These are phyloP conservation scores for Myrmophylax atrothorax DNA, from an alignment of 2,113 vertebrate species.

Conservation along the genomic window DNA sequence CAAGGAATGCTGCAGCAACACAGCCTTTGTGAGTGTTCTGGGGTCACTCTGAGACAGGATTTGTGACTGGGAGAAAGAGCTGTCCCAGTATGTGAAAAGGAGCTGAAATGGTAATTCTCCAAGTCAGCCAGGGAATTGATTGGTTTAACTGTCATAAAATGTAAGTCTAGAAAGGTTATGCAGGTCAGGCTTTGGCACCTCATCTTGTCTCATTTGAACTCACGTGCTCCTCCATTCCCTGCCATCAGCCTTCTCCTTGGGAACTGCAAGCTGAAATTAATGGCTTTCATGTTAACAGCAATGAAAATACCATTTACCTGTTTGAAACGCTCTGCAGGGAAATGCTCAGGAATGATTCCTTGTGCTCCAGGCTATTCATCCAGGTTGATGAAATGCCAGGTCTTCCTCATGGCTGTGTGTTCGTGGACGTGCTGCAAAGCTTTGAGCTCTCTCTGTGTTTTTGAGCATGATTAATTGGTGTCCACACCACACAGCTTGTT, in stretches of 20 bases:
- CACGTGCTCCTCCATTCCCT: neutral
- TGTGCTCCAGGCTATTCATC: slow-evolving; percentile 6
- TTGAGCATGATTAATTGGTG: neutral
- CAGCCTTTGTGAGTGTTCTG: neutral
- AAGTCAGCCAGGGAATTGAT: neutral
- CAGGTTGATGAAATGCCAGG: neutral
- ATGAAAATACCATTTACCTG: slow-evolving; percentile 34
- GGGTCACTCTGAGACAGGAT: neutral
- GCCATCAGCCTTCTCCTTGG: neutral
- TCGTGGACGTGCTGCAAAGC: neutral
- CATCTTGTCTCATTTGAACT: neutral
- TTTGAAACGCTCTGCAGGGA: neutral
- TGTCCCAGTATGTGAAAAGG: neutral
- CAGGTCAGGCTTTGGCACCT: neutral
- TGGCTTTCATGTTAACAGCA: neutral
- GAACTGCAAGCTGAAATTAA: neutral
- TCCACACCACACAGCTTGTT: neutral
- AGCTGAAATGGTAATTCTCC: neutral
- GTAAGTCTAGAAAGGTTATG: neutral
- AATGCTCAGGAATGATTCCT: neutral
- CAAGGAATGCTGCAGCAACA: neutral
- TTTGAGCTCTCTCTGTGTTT: neutral
- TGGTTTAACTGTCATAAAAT: neutral
- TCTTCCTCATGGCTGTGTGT: neutral
- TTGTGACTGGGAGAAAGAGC: neutral